Evolutionary conservation across 1,140 invertebrate species (phyloP), one percentile per base, ranked within the genome.

Genomic region (Ericerus pela): DNA sequence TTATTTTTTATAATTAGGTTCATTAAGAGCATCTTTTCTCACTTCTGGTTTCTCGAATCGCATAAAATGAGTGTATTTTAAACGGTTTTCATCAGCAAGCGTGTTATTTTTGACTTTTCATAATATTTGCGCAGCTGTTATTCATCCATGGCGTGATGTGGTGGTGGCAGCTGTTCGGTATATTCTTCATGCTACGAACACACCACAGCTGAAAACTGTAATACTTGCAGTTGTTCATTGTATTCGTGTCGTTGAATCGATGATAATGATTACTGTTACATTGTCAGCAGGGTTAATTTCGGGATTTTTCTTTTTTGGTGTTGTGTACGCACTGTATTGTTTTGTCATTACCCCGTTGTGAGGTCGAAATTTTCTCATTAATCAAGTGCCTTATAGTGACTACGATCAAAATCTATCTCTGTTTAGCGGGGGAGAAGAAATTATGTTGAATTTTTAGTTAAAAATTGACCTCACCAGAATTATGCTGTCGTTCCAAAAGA

Each of bases 41-140:
- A 24, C 20, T 47, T 24, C 26, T 47, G 41, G 20, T 24, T n/a
- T n/a, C n/a, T n/a, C n/a, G n/a, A n/a, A n/a, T n/a, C n/a, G 41
- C 41, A 47, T 47, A 47, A 47, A 47, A 47, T 47, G 22, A 47
- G 26, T 47, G 41, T 47, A 47, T 22, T 47, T 47, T 47, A 47
- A 47, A 47, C 41, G 16, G 41, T 47, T 47, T 47, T 24, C 41
- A 8, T 6, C 36, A 8, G 41, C 26, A 47, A 18, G 22, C 22
- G 30, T 8, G 8, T 33, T 33, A 33, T 47, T 47, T 47, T 47
- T 47, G 41, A 47, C 41, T 47, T 47, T 3, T 41, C 41, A 41
- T 41, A 41, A 47, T 47, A 47, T 47, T 47, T 47, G 41, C 41
- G 41, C 41, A 47, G 41, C 41, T 47, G 41, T 47, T 47, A 47